Base-by-base conservation (phyloP, 2,113 vertebrate genomes). In the Anoura caudifer region DNA sequence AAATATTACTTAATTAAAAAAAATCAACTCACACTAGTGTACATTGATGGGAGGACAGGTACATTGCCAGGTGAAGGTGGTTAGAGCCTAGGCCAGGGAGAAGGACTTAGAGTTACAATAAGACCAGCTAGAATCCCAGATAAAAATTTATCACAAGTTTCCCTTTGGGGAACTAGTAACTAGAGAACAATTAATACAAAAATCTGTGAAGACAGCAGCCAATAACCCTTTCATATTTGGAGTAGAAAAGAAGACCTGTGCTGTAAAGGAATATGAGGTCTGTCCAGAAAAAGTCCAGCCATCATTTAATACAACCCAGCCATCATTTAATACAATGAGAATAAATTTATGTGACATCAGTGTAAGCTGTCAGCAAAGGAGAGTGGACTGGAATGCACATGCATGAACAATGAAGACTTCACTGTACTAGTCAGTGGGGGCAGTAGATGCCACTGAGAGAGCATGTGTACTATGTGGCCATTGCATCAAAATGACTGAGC, bases 131-230 rank as follows among this genome's bases (percentile, higher is more conserved):
- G 31, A 80, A 2, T 9, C 15, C 13, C 9, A 77, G 11, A 33
- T 81, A 43, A 88, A 85, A 65, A 70, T 84, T n/a, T 41, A 54
- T 33, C 16, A 4, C 0, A 38, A 70, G 81, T 91, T 93, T 95
- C 95, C 77, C 24, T 95, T 91, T 93, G 88, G 72, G 94, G 92
- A 91, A 86, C 38, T 12, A 65, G 95, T 81, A 98, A 97, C n/a
- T 94, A 79, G 63, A 95, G 92, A 98, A 93, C 8, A 43, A 2
- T 31, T 17, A 38, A 77, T 96, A 86, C 41, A 96, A 87, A 94
- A 65, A 67, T 97, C 79, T 94, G 52, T 61, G 70, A 75, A 69
- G 84, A 70, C 24, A 96, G 90, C 22, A 80, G 43, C 10, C 72
- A 81, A 1, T 13, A 94, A 85, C 52, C 10, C 3, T 41, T 90